Evolutionary conservation across 2,113 vertebrate genomes (phyloP).

Genomic region (Psophia crepitans): DNA sequence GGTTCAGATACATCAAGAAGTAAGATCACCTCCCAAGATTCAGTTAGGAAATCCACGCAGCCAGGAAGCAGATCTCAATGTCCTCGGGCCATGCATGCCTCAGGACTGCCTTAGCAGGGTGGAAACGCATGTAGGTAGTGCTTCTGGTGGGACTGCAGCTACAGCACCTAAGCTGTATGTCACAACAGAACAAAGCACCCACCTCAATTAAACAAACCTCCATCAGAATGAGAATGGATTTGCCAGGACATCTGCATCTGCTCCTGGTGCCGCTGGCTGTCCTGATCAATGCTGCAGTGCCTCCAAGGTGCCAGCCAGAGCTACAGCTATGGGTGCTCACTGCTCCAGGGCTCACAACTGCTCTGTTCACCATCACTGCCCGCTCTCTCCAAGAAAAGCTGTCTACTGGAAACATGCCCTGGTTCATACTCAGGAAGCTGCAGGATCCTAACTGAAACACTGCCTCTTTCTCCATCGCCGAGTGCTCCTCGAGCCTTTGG

Average conservation of each 20-base stretch:
- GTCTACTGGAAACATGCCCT: not conserved
- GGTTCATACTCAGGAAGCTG: not conserved
- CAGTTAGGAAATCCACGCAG: not conserved
- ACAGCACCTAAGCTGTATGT: rapidly evolving
- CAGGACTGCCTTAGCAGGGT: not conserved
- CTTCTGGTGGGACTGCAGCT: not conserved
- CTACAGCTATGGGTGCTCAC: rapidly evolving
- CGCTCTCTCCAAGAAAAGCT: not conserved
- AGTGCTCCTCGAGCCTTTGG: not conserved
- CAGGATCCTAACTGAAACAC: not conserved
- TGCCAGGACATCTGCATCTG: not conserved
- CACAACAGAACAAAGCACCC: not conserved
- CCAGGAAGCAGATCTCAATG: not conserved
- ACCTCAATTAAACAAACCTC: rapidly evolving
- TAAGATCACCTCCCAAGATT: not conserved
- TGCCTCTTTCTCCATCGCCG: not conserved
- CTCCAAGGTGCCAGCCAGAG: not conserved
- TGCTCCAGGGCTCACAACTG: not conserved
- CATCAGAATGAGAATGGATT: not conserved
- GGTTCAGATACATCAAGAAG: not conserved
- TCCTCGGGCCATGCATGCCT: not conserved
- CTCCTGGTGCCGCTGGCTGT: not conserved
- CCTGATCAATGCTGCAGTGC: not conserved
- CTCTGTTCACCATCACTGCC: not conserved
- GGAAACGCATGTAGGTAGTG: not conserved